phyloP scores from a whole-genome alignment of 2,797 vertebrate genomes.

The Chiloscyllium punctatum region DNA sequence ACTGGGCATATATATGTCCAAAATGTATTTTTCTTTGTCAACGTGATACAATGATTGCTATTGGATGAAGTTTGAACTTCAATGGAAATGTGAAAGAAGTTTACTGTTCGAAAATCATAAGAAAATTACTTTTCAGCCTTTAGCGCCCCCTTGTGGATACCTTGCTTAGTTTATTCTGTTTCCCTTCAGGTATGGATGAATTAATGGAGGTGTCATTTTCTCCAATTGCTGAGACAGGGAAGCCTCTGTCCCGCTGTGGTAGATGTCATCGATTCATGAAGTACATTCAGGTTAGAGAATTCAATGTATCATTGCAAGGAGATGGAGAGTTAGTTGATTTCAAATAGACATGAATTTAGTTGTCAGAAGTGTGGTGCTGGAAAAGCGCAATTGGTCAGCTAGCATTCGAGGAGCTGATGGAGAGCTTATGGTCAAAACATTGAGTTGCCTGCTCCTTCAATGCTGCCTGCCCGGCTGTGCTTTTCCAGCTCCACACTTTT shows the following conservation, averaged over 20 bases:
- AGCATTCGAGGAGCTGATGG: no score
- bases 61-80: not conserved
- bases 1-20: not conserved
- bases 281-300: constrained; percentile 84
- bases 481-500: no score
- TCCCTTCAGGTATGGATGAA: constrained; percentile 83
- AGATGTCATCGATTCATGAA: constrained; percentile 99
- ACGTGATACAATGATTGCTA: not conserved
- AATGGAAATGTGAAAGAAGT: not conserved
- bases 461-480: no score
- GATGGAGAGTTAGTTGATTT: not conserved
- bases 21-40: not conserved
- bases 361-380: no score
- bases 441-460: no score
- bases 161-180: not conserved
- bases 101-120: not conserved
- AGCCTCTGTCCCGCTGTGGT: constrained; percentile 90
- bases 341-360: not conserved
- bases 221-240: constrained; percentile 83
- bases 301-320: not conserved
- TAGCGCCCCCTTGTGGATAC: not conserved
- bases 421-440: no score
- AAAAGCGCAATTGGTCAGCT: no score
- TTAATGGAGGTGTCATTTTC: constrained; percentile 98
- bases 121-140: not conserved